phyloP scores from a whole-genome alignment of 92 coral and sea anemone species.

The Montipora capitata region DNA sequence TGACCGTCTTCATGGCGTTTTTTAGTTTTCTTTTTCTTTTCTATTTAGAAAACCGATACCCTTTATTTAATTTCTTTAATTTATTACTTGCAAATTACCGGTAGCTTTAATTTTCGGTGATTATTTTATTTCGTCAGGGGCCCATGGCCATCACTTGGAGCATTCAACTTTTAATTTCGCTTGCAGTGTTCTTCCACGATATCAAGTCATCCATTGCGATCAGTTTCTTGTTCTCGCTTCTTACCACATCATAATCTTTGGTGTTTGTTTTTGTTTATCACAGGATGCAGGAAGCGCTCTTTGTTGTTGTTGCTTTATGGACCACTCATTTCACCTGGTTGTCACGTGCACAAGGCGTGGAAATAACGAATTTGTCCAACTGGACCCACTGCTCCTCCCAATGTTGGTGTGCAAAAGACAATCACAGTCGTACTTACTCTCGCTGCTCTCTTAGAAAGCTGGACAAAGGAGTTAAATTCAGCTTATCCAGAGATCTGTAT shows the following conservation, averaged over 20 bases:
- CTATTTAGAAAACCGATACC: too few species aligned
- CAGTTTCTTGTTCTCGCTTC: neutral
- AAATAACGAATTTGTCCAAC: conserved; percentile 10
- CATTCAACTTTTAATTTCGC: too few species aligned
- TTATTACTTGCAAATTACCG: too few species aligned
- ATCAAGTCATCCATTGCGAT: too few species aligned
- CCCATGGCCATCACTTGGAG: too few species aligned
- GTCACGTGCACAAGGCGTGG: neutral
- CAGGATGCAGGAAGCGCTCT: conserved; percentile 22
- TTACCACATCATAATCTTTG: neutral
- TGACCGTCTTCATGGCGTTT: too few species aligned
- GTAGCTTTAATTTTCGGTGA: too few species aligned
- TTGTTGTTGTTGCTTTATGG: neutral
- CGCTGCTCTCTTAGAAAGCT: conserved; percentile 11
- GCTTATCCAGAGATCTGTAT: conserved; percentile 15
- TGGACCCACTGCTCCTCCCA: conserved; percentile 37
- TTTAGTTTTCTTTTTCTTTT: too few species aligned
- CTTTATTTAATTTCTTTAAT: too few species aligned
- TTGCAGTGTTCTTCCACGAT: too few species aligned
- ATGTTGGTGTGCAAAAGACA: conserved; percentile 41
- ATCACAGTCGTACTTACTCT: conserved; percentile 1
- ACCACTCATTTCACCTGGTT: neutral
- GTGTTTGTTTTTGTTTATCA: neutral
- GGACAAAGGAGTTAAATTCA: conserved; percentile 20
- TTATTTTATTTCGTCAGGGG: too few species aligned